Conservation (phyloP, 2,797 vertebrate genomes). For the Microchirus variegatus region DNA sequence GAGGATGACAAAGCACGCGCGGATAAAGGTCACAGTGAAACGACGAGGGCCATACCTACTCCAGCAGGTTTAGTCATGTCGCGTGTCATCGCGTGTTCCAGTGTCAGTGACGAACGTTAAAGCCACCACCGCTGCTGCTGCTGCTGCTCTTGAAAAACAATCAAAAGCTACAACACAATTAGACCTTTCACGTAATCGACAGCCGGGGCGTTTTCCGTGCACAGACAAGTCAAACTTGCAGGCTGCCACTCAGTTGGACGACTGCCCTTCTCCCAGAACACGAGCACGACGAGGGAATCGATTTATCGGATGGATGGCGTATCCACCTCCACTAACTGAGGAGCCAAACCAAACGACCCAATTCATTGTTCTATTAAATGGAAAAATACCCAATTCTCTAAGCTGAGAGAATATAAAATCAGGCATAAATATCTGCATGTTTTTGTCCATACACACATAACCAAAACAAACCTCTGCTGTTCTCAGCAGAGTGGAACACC, state of each 20-base stretch:
- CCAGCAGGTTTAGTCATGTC: too few species aligned
- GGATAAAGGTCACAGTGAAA: not conserved
- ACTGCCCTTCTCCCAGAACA: too few species aligned
- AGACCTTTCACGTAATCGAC: not conserved
- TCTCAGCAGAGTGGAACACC: not conserved
- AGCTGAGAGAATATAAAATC: too few species aligned
- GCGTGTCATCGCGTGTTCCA: not conserved
- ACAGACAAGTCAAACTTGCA: not conserved
- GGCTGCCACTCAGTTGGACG: not conserved
- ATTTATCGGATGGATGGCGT: too few species aligned
- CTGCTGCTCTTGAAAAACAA: constrained; percentile 15
- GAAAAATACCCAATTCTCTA: too few species aligned
- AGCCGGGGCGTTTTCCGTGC: not conserved
- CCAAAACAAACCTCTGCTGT: too few species aligned
- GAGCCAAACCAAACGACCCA: too few species aligned
- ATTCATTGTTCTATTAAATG: too few species aligned
- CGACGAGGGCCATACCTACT: not conserved
- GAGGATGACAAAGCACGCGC: not conserved
- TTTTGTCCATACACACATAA: too few species aligned
- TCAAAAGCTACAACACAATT: constrained; percentile 9
- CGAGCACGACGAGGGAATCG: too few species aligned
- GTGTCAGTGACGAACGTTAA: not conserved
- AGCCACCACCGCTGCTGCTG: not conserved
- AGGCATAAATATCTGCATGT: too few species aligned
- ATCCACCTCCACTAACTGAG: too few species aligned